A percentile compares a stretch with the other conserved stretches of the same genome.
Evolutionary conservation across 1,140 invertebrate species (phyloP).

Genomic region (Ceratina calcarata): DNA sequence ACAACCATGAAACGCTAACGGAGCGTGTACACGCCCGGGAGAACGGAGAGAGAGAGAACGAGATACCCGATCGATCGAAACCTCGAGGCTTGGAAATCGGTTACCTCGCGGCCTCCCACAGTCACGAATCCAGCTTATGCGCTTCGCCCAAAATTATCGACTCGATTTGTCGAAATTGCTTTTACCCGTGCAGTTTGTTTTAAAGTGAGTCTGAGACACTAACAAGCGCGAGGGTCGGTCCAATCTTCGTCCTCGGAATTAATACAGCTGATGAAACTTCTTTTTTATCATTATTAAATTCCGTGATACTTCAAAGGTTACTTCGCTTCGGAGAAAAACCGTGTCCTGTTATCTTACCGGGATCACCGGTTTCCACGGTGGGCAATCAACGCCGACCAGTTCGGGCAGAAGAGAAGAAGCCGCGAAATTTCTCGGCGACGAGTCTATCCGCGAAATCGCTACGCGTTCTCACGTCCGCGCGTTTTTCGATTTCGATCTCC

Average conservation of each 20-base stretch:
- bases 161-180: not conserved
- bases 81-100: slow-evolving; percentile 57
- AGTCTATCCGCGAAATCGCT: slow-evolving; percentile 44
- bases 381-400: slow-evolving; percentile 1
- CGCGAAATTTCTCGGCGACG: slow-evolving; percentile 37
- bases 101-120: slow-evolving; percentile 52
- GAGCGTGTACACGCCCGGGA: slow-evolving; percentile 34
- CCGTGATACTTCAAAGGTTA: not conserved
- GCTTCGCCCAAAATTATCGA: not conserved
- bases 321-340: not conserved
- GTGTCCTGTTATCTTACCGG: no score
- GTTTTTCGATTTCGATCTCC: slow-evolving; percentile 45
- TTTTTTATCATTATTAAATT: not conserved
- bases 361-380: slow-evolving; percentile 4
- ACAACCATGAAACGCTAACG: slow-evolving; percentile 35
- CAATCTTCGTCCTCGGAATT: not conserved
- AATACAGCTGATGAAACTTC: not conserved
- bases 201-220: no score
- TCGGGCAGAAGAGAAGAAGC: slow-evolving; percentile 1
- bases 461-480: slow-evolving; percentile 26
- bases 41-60: not conserved
- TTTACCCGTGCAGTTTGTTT: not conserved
- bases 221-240: not conserved
- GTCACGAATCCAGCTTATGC: not conserved
- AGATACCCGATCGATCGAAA: slow-evolving; percentile 53